Evolutionary conservation across 2,113 vertebrate genomes (phyloP), one percentile per base, ranked within the genome.

Genomic region (Oryzias curvinotus): DNA sequence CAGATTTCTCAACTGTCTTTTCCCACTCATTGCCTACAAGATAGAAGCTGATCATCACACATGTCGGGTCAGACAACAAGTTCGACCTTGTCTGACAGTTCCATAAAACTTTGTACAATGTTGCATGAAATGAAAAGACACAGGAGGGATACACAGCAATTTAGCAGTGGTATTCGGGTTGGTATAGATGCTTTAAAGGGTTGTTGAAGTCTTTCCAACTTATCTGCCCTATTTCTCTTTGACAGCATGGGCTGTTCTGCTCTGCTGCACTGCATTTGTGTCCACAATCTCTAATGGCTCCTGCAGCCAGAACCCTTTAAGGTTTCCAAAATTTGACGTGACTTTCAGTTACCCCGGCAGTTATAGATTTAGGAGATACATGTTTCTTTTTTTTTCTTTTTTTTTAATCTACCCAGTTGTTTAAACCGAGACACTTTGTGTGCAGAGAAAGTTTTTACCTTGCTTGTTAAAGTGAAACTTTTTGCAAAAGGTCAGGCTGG

Each of bases 71-170:
- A 49, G 16, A 55, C 26, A 30, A 52, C 57, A 87, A 85, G 82
- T 81, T 68, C 70, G 57, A 54, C 74, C 36, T 28, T 60, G 64
- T 53, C 63, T 23, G 17, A 48, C 46, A 57, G 56, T 80, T 54
- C 25, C 52, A 30, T 64, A 55, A 80, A 81, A 77, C 72, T 71
- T 71, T 65, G 73, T 65, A 83, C 57, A 77, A 68, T 52, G 71
- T 80, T 73, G 80, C 78, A 57, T 80, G 81, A 89, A 86, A 87
- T 84, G 53, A 73, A 70, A 57, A 79, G 67, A 64, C 36, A 57
- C 16, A 56, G 56, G 18, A 46, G 28, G 68, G 72, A 43, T 49
- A 61, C 25, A 5, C 51, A 16, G 45, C 14, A 0, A 49, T 17
- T 17, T 2, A 41, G 60, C 36, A 3, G 16, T 55, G 63, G 52